Conservation (phyloP, 2,797 vertebrate species). For the Chelon labrosus region DNA sequence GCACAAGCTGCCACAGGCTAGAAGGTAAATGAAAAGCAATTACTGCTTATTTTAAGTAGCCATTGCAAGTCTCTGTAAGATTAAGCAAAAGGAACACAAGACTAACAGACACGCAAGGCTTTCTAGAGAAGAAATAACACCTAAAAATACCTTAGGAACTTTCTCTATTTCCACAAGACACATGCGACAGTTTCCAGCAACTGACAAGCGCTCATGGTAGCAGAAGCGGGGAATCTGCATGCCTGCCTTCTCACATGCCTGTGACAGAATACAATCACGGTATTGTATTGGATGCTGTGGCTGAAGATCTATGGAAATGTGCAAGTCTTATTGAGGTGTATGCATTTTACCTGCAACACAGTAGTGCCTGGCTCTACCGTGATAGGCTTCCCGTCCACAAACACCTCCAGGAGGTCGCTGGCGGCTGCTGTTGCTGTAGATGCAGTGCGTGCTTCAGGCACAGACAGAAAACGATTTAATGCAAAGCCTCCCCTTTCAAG, state of each 20-base stretch:
- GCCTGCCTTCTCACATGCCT: conserved; percentile 95
- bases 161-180: conserved; percentile 98
- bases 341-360: conserved; percentile 87
- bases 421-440: conserved; percentile 80
- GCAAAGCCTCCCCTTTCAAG: neutral
- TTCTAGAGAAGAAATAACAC: neutral
- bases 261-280: conserved; percentile 28
- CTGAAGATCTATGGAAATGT: neutral
- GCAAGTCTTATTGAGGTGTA: neutral
- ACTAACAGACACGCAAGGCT: neutral
- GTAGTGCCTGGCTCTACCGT: conserved; percentile 93
- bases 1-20: conserved; percentile 97
- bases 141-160: conserved; percentile 77
- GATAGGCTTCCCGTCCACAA: conserved; percentile 91
- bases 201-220: conserved; percentile 94
- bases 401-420: conserved; percentile 90
- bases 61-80: neutral
- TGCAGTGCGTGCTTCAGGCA: conserved; percentile 79
- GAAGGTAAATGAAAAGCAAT: conserved; percentile 33
- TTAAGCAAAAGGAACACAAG: neutral
- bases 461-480: conserved; percentile 14
- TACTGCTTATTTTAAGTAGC: neutral
- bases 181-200: conserved; percentile 98
- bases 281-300: neutral
- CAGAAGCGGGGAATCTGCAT: conserved; percentile 97